Evolutionary conservation across 2,797 vertebrate genomes (phyloP).

Genomic region (Enteromius thamalakanensis): DNA sequence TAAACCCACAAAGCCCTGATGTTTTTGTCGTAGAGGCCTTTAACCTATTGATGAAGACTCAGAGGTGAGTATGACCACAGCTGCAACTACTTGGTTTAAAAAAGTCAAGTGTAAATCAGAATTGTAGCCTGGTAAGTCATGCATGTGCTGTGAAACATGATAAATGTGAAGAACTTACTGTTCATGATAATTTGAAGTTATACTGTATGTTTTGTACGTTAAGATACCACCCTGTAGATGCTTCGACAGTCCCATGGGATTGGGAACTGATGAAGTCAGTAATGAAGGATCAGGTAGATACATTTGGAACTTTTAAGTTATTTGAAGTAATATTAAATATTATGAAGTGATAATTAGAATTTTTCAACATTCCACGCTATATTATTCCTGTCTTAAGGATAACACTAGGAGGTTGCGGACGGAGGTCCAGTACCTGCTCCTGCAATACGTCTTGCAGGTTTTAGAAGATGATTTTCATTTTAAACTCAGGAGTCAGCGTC

Average conservation of each 20-base stretch:
- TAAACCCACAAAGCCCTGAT: slow-evolving; percentile 71
- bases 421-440: slow-evolving; percentile 79
- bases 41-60: slow-evolving; percentile 89
- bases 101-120: neutral
- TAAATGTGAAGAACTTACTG: neutral
- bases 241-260: slow-evolving; percentile 84
- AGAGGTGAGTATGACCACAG: slow-evolving; percentile 79
- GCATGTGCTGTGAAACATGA: neutral
- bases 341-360: neutral
- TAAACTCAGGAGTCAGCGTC: slow-evolving; percentile 68
- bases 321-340: neutral
- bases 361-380: neutral
- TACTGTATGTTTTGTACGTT: slow-evolving; percentile 54
- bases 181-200: neutral
- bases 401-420: slow-evolving; percentile 47
- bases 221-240: slow-evolving; percentile 87
- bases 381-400: slow-evolving; percentile 64
- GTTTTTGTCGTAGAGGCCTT: slow-evolving; percentile 84
- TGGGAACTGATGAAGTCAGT: slow-evolving; percentile 85
- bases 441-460: slow-evolving; percentile 90
- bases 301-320: neutral
- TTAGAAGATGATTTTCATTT: slow-evolving; percentile 90
- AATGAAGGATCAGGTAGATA: slow-evolving; percentile 85
- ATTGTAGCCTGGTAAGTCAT: neutral
- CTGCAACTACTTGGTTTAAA: neutral